phyloP scores from a whole-genome alignment of 2,888 invertebrate genomes.

The Chironomus tentans region DNA sequence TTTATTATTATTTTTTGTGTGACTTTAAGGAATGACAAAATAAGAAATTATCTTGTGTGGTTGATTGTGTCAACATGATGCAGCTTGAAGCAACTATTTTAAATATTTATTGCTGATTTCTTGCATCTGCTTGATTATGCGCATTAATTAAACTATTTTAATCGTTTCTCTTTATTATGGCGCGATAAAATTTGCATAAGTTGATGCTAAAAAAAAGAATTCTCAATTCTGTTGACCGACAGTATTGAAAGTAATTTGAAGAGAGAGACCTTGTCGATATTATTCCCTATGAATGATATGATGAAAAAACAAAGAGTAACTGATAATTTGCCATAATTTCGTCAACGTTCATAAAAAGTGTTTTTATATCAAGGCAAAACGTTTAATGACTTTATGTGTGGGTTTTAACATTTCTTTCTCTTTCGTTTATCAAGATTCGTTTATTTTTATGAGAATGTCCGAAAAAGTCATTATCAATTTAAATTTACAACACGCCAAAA shows the following conservation, averaged over 20 bases:
- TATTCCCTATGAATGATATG: no score
- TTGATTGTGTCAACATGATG: background rate
- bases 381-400: no score
- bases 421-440: background rate
- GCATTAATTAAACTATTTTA: slow-evolving; percentile 16
- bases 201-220: background rate
- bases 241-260: no score
- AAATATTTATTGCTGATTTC: background rate
- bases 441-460: background rate
- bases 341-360: no score
- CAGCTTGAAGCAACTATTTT: background rate
- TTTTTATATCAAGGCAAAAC: no score
- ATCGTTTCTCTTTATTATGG: background rate
- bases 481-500: background rate
- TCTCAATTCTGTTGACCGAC: background rate
- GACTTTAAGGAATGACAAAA: background rate
- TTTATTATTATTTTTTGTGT: background rate
- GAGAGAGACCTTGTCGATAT: no score
- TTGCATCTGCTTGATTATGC: slow-evolving; percentile 16
- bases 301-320: no score
- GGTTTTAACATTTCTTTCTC: background rate
- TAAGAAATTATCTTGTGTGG: background rate
- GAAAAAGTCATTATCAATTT: background rate
- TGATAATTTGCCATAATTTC: no score
- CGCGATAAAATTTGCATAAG: slow-evolving; percentile 18